phyloP scores from a whole-genome alignment of 2,888 invertebrate genomes.

The Eilema depressum region DNA sequence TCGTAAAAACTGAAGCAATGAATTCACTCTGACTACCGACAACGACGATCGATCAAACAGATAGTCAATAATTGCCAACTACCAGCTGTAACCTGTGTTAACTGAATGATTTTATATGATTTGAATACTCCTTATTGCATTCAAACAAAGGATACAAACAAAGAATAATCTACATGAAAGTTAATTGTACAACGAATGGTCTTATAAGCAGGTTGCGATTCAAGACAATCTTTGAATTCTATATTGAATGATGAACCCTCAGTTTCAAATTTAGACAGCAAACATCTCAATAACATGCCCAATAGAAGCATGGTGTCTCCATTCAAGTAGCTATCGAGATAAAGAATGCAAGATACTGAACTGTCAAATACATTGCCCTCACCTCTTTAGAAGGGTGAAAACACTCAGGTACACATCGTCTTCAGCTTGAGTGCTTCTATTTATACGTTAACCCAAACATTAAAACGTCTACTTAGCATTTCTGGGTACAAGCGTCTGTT shows the following conservation, averaged over 20 bases:
- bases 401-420: slow-evolving; percentile 38
- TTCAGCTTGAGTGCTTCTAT: slow-evolving; percentile 73
- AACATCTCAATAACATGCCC: not conserved
- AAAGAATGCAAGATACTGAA: slow-evolving; percentile 6
- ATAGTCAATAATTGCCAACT: no score
- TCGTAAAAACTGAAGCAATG: not conserved
- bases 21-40: no score
- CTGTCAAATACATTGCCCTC: slow-evolving; percentile 19
- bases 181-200: no score
- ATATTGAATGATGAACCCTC: not conserved
- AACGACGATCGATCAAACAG: no score
- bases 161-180: no score
- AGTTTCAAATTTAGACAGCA: not conserved
- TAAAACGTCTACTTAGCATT: slow-evolving; percentile 73
- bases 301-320: not conserved
- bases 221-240: no score
- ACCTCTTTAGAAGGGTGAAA: slow-evolving; percentile 24
- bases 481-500: slow-evolving; percentile 67
- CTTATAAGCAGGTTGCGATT: no score
- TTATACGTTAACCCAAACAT: slow-evolving; percentile 75
- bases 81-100: no score
- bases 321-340: slow-evolving; percentile 7
- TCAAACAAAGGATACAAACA: no score
- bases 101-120: no score
- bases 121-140: no score